Percentiles rank a stretch among this genome's conserved stretches.
These are phyloP conservation scores for Gari tellinella DNA, from an alignment of 2,888 invertebrate genomes.

Conservation along the genomic window DNA sequence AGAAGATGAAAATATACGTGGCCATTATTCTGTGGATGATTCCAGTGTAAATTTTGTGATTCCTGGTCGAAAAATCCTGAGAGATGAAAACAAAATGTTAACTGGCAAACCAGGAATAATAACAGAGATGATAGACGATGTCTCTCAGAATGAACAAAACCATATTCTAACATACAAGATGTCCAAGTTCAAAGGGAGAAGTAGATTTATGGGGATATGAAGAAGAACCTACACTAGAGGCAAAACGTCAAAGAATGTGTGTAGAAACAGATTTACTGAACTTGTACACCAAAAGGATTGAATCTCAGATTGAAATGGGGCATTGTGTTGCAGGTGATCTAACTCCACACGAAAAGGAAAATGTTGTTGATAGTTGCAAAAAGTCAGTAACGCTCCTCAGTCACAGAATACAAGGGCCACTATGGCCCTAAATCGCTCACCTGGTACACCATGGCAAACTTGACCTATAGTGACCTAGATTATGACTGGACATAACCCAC, in stretches of 20 bases:
- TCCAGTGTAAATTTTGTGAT: no score
- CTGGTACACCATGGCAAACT: no score
- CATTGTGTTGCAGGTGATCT: slow-evolving; percentile 3
- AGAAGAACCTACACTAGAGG: no score
- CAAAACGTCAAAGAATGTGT: no score
- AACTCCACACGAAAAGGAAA: background rate
- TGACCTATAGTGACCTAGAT: no score
- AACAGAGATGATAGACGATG: slow-evolving; percentile 20
- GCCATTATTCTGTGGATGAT: no score
- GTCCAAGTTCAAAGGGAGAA: slow-evolving; percentile 36
- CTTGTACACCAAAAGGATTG: slow-evolving; percentile 1
- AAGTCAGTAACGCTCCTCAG: slow-evolving; percentile 14
- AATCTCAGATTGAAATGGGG: slow-evolving; percentile 10
- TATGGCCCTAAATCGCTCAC: no score
- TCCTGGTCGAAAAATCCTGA: no score
- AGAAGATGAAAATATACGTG: no score
- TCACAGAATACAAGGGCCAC: slow-evolving; percentile 27
- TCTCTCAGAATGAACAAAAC: slow-evolving; percentile 12
- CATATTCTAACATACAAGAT: slow-evolving; percentile 36
- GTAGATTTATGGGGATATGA: slow-evolving; percentile 44
- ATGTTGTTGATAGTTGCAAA: slow-evolving; percentile 5
- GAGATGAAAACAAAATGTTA: no score
- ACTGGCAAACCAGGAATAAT: slow-evolving; percentile 28
- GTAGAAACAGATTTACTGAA: slow-evolving; percentile 11
- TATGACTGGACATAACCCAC: no score